Percentiles rank a stretch among this genome's conserved stretches.
Conservation (phyloP, 2,113 vertebrate species). For the Pollimyrus isidori region DNA sequence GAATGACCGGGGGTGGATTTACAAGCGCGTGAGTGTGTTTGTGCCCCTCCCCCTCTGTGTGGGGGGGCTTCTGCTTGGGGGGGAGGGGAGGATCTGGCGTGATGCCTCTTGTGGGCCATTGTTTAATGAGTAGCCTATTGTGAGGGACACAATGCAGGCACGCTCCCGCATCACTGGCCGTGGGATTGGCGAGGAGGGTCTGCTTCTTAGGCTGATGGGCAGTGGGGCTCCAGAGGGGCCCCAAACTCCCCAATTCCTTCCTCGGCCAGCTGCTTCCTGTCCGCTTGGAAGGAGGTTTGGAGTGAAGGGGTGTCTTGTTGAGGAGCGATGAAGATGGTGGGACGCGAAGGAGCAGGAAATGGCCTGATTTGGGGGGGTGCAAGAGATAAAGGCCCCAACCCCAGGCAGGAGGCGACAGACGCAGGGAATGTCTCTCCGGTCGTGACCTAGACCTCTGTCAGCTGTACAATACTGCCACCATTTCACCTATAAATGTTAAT, state of each 20-base stretch:
- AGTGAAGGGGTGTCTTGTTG: not conserved
- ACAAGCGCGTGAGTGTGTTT: not conserved
- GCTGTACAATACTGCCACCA: not conserved
- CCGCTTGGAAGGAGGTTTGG: not conserved
- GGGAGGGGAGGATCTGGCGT: not conserved
- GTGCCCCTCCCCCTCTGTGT: not conserved
- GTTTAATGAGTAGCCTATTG: conserved; percentile 12
- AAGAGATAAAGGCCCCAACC: not conserved
- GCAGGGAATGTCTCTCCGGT: not conserved
- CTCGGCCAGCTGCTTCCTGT: not conserved
- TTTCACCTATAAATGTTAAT: not conserved
- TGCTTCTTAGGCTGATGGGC: not conserved
- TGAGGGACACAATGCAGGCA: conserved; percentile 13
- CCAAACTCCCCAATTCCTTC: not conserved
- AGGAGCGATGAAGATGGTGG: not conserved
- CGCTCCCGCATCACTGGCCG: not conserved
- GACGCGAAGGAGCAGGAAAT: not conserved
- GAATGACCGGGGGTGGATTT: not conserved
- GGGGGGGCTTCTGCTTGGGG: not conserved
- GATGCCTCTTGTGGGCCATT: not conserved
- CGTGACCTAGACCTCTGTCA: not conserved
- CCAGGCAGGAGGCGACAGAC: not conserved
- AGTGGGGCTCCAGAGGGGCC: not conserved
- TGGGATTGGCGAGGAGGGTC: not conserved
- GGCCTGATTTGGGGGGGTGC: not conserved